phyloP scores from a whole-genome alignment of 2,797 vertebrate species.

The Mastacembelus armatus region DNA sequence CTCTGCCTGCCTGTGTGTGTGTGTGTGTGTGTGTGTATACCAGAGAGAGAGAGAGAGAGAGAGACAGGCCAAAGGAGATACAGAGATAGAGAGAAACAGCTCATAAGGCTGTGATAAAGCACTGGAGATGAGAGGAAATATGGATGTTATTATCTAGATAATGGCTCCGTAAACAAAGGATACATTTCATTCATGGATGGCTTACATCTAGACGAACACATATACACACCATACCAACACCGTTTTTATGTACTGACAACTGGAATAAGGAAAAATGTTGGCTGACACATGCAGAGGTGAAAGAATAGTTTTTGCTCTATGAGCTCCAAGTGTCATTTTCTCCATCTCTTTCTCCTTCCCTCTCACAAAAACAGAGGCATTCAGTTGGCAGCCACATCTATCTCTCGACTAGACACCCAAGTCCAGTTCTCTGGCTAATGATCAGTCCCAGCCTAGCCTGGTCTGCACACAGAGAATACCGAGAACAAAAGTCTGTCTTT shows the following conservation, averaged over 20 bases:
- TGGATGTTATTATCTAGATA: constrained; percentile 80
- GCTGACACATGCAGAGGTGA: constrained; percentile 27
- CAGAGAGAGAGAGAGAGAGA: constrained; percentile 16
- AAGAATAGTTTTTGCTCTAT: constrained; percentile 33
- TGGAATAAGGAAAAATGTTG: constrained; percentile 33
- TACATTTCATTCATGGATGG: constrained; percentile 75
- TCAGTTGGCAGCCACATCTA: constrained; percentile 43
- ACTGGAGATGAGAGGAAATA: constrained; percentile 74
- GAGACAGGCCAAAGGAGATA: constrained; percentile 21
- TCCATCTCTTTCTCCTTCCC: not conserved
- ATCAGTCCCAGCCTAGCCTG: constrained; percentile 44
- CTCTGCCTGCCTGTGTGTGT: constrained; percentile 17
- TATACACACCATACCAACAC: not conserved
- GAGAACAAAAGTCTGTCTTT: constrained; percentile 30
- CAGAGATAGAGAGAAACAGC: constrained; percentile 38
- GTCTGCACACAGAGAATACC: constrained; percentile 28
- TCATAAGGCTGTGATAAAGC: constrained; percentile 71
- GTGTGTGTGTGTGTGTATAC: constrained; percentile 10
- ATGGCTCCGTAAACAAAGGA: constrained; percentile 78
- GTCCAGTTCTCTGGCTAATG: constrained; percentile 56
- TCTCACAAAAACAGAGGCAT: constrained; percentile 12
- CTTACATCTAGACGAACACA: constrained; percentile 35
- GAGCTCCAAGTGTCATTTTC: constrained; percentile 20
- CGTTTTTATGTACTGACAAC: constrained; percentile 37
- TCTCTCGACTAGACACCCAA: constrained; percentile 33